Evolutionary conservation across 1,140 invertebrate genomes (phyloP), one percentile per base, ranked within the genome.

Genomic region (Geopemphigus sp.): DNA sequence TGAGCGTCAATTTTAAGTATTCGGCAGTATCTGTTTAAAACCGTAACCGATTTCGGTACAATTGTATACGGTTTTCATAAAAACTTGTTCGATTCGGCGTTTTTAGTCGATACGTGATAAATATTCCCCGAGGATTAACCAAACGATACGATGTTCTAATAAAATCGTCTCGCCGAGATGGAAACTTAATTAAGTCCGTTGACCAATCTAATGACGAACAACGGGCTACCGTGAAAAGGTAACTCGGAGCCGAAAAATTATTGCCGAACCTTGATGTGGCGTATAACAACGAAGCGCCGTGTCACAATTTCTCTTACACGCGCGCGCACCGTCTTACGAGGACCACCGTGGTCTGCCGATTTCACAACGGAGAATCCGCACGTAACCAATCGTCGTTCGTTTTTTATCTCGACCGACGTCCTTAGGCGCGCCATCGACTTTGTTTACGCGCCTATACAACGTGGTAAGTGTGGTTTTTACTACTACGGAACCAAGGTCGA

Each of bases 391-490:
- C 2, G 8, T 12, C 39, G 10, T 68, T 68, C 15, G 22, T 68
- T 68, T 68, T 14, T 68, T 68, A 68, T 68, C 45, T 68, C 39
- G 45, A 68, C 50, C 22, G 1, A 4, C 22, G n/a, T 68, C 47
- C 50, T 24, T 19, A 24, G 24, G 14, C 22, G 6, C 47, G 22
- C 66, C 66, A 68, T 68, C 66, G 22, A 50, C n/a, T 50, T 26
- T 17, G 45, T 50, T 50, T 50, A 14, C n/a, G 8, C 2, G 3
- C 12, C 14, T 8, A 50, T 50, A 45, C 32, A 64, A 19, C 17
- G 17, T 29, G 12, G 8, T 50, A 24, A 47, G 12, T 68, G 12
- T 47, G n/a, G 39, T 47, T 47, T 68, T 47, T 24, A 68, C 22
- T 22, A 26, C 24, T n/a, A n/a, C n/a, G n/a, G 24, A 50, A 47